Evolutionary conservation across 2,113 vertebrate genomes (phyloP), one percentile per base, ranked within the genome.

Genomic region (Platichthys flesus): DNA sequence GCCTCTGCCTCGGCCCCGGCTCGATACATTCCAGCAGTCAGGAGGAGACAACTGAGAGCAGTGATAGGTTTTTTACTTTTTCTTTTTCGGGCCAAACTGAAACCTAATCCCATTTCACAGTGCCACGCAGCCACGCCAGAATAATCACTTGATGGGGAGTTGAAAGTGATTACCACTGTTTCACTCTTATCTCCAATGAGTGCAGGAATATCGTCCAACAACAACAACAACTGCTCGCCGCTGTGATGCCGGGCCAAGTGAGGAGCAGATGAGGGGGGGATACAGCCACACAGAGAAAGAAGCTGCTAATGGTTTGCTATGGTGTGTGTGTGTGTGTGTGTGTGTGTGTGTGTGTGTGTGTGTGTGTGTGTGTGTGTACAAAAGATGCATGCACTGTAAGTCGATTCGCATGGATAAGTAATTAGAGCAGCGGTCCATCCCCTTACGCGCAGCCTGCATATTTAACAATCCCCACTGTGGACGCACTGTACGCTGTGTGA

Each of bases 71-170:
- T 26, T 61, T 76, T 67, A 70, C 60, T 74, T 71, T 69, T 56
- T 63, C 64, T 59, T 78, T 78, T 79, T 24, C 24, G 24, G 76
- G 83, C 73, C 66, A 15, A 78, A 82, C 73, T 86, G 84, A 91
- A 91, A 86, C 80, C 74, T 92, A 92, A 94, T 94, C 92, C 88
- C 81, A 88, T 93, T 92, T 90, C 81, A 90, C 84, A 85, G 83
- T 78, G 78, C 79, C 75, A 77, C 69, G 77, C 76, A 76, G 78
- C 85, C 51, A 45, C 14, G 81, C 83, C 89, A 91, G 73, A 90
- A 90, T 86, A 93, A 92, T 91, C 91, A 91, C 91, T 91, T 89
- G 88, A 91, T 90, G 89, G 91, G 91, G 82, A 91, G 91, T 87
- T 90, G 84, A 91, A 90, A 91, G 91, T 91, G 91, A 93, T 93